phyloP scores from a whole-genome alignment of 92 coral and sea anemone species.

The Palythoa heliodiscus region DNA sequence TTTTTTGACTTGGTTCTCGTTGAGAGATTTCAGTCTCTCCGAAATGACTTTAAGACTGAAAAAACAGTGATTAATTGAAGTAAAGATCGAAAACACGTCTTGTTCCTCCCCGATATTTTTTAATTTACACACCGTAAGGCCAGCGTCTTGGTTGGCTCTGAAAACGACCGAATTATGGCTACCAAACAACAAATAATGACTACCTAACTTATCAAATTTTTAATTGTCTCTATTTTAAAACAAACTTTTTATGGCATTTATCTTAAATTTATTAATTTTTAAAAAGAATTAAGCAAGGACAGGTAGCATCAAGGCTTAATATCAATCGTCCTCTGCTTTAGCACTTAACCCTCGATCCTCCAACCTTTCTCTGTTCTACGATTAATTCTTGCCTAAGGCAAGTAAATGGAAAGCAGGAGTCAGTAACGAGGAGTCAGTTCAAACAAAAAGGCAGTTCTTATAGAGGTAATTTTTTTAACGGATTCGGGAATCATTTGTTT shows the following conservation, averaged over 20 bases:
- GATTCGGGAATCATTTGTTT: neutral
- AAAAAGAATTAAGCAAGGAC: neutral
- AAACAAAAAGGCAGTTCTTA: too few relatives aligned
- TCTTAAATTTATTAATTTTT: neutral
- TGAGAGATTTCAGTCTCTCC: neutral
- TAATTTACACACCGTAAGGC: neutral
- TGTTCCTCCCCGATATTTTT: neutral
- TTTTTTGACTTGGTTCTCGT: neutral
- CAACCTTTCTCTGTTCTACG: too few relatives aligned
- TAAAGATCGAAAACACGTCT: neutral
- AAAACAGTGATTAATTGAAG: neutral
- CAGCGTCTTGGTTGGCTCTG: neutral
- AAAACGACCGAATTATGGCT: neutral
- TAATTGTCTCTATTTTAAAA: neutral
- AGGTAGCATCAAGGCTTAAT: too few relatives aligned
- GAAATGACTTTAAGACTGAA: neutral
- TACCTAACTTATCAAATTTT: neutral
- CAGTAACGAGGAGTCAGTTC: neutral
- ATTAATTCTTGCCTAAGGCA: neutral
- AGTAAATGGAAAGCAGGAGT: neutral
- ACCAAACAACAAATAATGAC: neutral
- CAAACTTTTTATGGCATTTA: neutral
- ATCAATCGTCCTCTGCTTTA: too few relatives aligned
- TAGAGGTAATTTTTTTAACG: neutral
- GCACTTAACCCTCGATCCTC: too few relatives aligned